Evolutionary conservation across 1,140 invertebrate species (phyloP), one percentile per base, ranked within the genome.

Genomic region (Dendrolimus punctatus): DNA sequence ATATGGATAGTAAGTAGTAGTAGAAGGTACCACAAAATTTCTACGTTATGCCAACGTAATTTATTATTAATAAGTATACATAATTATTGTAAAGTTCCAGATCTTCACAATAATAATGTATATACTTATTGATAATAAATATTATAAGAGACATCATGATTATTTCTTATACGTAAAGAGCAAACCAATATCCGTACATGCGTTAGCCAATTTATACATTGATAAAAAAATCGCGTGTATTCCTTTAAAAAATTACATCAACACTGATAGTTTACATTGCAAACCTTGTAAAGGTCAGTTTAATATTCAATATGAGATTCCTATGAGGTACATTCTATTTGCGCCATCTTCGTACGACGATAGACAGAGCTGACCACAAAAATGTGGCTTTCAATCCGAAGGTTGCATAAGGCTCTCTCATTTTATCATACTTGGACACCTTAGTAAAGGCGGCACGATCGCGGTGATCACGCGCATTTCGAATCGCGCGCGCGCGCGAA

Each of bases 321-420:
- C 62, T 58, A 56, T 65, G 67, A 23, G 54, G 37, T 51, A 8
- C 66, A 58, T 57, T 58, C 49, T 53, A 60, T 71, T 81, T 77
- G 73, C 76, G 62, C 73, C 77, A 83, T 77, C 76, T 72, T 70
- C 69, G 50, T 48, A 63, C 62, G 66, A 68, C 63, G 66, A 49
- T 64, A n/a, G 10, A 57, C 57, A 70, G 73, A 76, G 68, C 80
- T 82, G 77, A 81, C 78, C 78, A 69, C 73, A 82, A 80, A 77
- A 80, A 85, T 85, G 74, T 64, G 66, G 74, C 78, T 84, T 82
- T 77, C 76, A 71, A 74, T 71, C 57, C 66, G 79, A 85, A 85
- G 81, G 81, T 82, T 85, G 78, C 81, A 77, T 78, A 80, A 80
- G 77, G 80, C 76, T 73, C 69, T 68, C 69, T 64, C 66, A 70